These are phyloP conservation scores for Mola mola DNA, from an alignment of 2,113 vertebrate species.

Conservation along the genomic window DNA sequence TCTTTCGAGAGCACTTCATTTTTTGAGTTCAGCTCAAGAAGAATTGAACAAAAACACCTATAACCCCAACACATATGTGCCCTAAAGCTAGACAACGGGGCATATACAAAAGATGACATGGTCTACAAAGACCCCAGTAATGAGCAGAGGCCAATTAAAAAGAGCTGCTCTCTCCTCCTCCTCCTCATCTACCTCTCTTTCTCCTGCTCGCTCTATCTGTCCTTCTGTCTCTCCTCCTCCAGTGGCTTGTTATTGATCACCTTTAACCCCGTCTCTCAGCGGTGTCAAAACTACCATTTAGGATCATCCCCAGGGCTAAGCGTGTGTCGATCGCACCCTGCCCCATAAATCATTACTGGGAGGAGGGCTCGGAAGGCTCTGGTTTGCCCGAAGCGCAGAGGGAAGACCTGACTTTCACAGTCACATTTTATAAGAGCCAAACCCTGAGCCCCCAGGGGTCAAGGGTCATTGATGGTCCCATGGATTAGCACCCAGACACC, in stretches of 20 bases:
- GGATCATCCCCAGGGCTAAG: slow-evolving; percentile 84
- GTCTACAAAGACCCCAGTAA: slow-evolving; percentile 80
- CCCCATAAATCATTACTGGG: slow-evolving; percentile 88
- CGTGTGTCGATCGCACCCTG: slow-evolving; percentile 84
- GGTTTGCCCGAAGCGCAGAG: slow-evolving; percentile 37
- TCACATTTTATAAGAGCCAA: slow-evolving; percentile 47
- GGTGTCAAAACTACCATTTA: slow-evolving; percentile 93
- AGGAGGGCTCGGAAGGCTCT: slow-evolving; percentile 40
- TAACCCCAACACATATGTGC: slow-evolving; percentile 43
- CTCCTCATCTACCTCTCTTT: slow-evolving; percentile 33
- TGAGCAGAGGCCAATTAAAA: slow-evolving; percentile 87
- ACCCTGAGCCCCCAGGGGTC: slow-evolving; percentile 65
- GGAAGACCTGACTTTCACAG: slow-evolving; percentile 66
- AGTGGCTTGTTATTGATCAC: slow-evolving; percentile 92
- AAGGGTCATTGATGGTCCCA: slow-evolving; percentile 70
- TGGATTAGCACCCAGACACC: slow-evolving; percentile 73
- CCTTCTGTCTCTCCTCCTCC: slow-evolving; percentile 71
- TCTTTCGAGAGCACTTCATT: background rate
- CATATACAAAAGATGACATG: slow-evolving; percentile 64
- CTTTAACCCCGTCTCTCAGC: slow-evolving; percentile 91
- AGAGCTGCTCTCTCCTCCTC: slow-evolving; percentile 70
- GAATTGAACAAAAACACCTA: slow-evolving; percentile 36
- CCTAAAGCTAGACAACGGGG: slow-evolving; percentile 36
- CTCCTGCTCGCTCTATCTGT: slow-evolving; percentile 47
- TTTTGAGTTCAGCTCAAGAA: slow-evolving; percentile 32